Base-by-base conservation (phyloP, 2,113 vertebrate genomes). In the Tragelaphus imberbis region DNA sequence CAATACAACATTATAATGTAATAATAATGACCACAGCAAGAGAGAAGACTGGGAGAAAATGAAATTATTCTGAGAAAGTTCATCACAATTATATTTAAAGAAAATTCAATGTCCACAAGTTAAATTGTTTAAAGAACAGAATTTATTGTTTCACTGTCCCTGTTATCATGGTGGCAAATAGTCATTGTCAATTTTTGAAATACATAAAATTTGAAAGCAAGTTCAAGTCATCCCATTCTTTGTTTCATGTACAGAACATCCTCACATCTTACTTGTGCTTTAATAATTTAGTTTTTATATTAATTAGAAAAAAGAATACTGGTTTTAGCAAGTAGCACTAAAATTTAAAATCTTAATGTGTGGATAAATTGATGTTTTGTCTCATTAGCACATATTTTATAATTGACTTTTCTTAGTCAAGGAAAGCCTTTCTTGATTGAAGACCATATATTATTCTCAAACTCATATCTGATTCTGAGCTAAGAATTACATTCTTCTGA, bases 21-120 rank as follows among this genome's bases (percentile, higher is more conserved):
- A 87, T 91, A 93, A 95, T 96, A 96, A 85, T 92, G 68, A 68
- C 92, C 77, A 82, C 30, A 91, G 95, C 65, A 94, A 94, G 56
- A 33, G 81, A 85, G 80, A 90, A 96, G 12, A 81, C 79, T 63
- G 40, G 55, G 40, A 85, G 53, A 94, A 89, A 80, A 80, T 87
- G 15, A 93, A 97, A 84, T 92, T 61, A 95, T 91, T 96, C 89
- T 95, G 71, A 96, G 87, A 95, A 97, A 88, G 84, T 15, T 53
- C 36, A 96, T 95, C 88, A 65, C 85, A 96, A 82, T 94, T 96
- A 80, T 90, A 93, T 75, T 96, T 84, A 95, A 95, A 36, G 25
- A 97, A 96, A 15, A 87, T 92, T 97, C 97, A 95, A 95, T 82
- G 68, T 92, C 12, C 7, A 81, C 44, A 68, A 89, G 84, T 95